These are phyloP conservation scores for Pampusana beccarii DNA, from an alignment of 2,113 vertebrate genomes.

Conservation along the genomic window DNA sequence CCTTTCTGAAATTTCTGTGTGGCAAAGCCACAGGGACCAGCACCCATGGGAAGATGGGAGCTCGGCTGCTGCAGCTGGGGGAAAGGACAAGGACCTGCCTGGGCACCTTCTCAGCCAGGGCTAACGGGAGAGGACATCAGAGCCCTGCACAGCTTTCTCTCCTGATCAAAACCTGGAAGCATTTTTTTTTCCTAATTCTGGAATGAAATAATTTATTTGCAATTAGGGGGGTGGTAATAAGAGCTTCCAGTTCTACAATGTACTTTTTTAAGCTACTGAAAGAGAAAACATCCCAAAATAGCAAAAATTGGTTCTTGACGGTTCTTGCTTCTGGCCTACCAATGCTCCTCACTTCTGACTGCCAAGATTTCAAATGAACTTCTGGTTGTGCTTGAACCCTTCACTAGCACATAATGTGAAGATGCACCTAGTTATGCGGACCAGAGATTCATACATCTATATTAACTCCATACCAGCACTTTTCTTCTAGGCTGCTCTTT, in stretches of 20 bases:
- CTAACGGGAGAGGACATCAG: background rate
- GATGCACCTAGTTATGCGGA: background rate
- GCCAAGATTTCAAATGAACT: background rate
- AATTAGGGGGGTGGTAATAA: background rate
- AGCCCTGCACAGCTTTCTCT: background rate
- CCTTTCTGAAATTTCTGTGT: background rate
- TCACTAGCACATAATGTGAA: background rate
- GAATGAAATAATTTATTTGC: background rate
- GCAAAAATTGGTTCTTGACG: background rate
- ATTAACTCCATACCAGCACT: background rate
- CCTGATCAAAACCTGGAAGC: background rate
- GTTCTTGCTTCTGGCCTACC: background rate
- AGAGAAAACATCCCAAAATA: background rate
- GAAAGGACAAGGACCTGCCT: background rate
- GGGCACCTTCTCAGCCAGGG: background rate
- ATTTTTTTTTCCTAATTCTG: background rate
- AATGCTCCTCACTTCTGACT: background rate
- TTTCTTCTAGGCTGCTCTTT: background rate
- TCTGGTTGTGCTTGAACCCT: background rate
- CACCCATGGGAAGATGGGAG: fast-evolving
- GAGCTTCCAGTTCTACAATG: background rate
- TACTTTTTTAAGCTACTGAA: background rate
- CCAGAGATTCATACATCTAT: background rate
- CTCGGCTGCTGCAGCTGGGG: background rate
- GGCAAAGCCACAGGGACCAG: background rate